Conservation (phyloP, 2,113 vertebrate genomes). For the Charina bottae region DNA sequence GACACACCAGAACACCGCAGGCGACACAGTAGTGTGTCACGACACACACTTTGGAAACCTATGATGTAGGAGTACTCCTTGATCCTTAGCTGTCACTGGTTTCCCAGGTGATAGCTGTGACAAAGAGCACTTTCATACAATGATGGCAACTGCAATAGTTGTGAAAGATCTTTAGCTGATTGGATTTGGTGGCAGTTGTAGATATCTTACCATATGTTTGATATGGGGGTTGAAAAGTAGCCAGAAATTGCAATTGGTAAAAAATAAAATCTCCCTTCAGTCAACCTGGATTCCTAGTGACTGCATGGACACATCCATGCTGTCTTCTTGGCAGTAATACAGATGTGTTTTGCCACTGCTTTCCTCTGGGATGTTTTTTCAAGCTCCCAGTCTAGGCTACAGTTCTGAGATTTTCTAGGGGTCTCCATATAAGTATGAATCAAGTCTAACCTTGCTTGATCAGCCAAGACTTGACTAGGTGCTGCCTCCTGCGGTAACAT, state of each 20-base stretch:
- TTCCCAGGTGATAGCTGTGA: no score
- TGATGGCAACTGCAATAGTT: neutral
- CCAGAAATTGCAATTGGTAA: neutral
- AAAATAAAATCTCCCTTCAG: neutral
- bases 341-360: neutral
- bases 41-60: no score
- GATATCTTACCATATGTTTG: neutral
- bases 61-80: neutral
- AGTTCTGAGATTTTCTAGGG: neutral
- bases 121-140: neutral
- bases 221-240: neutral
- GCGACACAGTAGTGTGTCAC: no score
- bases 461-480: neutral
- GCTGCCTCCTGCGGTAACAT: neutral
- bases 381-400: neutral
- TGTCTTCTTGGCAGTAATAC: neutral
- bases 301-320: neutral
- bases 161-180: neutral
- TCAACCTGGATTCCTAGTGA: neutral
- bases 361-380: neutral
- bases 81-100: neutral
- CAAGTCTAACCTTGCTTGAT: neutral
- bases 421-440: neutral
- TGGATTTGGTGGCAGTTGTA: neutral
- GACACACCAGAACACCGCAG: no score